Percentiles rank a stretch among this genome's conserved stretches.
Evolutionary conservation across 2,888 invertebrate species (phyloP).

Genomic region (Lamproptera curius): DNA sequence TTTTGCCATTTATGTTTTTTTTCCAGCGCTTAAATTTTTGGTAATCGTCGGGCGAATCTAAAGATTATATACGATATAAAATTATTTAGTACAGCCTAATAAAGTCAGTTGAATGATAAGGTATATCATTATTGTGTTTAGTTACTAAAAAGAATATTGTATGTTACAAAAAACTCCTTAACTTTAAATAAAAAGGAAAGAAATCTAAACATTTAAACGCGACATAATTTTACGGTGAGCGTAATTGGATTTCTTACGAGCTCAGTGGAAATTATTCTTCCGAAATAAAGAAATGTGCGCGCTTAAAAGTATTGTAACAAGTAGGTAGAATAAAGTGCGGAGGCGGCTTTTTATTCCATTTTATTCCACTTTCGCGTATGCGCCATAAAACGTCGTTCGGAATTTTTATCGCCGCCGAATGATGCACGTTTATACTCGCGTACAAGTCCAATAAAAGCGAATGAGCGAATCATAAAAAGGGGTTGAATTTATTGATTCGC

Average conservation of each 20-base stretch:
- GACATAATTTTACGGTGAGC: no score
- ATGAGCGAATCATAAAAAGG: conserved; percentile 70
- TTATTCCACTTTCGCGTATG: conserved; percentile 33
- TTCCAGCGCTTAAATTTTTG: conserved; percentile 54
- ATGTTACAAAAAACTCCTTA: no score
- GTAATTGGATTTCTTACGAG: no score
- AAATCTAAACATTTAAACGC: no score
- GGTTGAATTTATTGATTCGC: conserved; percentile 74
- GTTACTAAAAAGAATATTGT: no score
- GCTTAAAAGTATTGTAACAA: conserved; percentile 8
- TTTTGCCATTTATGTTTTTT: conserved; percentile 26
- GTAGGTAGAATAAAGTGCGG: conserved; percentile 16
- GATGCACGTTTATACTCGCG: conserved; percentile 64
- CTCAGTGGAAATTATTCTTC: no score
- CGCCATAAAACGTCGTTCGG: conserved; percentile 55
- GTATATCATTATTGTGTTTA: no score
- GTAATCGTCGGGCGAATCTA: neutral
- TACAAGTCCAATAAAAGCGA: conserved; percentile 65
- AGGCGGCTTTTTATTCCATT: conserved; percentile 16
- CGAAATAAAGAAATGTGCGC: neutral
- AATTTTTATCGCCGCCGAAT: conserved; percentile 63
- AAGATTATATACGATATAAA: no score
- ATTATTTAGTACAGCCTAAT: no score
- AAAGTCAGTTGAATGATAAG: no score
- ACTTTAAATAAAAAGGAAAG: no score